Evolutionary conservation across 2,888 invertebrate genomes (phyloP), one percentile per base, ranked within the genome.

Genomic region (Yponomeuta sedellus): DNA sequence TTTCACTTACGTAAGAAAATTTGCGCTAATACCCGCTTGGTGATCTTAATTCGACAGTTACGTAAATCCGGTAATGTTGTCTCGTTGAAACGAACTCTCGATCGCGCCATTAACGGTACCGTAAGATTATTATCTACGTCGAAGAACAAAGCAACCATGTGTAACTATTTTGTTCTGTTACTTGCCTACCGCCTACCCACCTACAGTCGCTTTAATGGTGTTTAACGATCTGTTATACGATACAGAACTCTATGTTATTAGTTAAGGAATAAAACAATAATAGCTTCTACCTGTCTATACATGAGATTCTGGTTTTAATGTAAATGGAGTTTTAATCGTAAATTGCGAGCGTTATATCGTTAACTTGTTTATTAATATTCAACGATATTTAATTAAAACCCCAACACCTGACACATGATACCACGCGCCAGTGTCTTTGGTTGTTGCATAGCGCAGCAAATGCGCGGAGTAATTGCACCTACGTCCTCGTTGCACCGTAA

Each of bases 31-130:
- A 39, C 66, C 68, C 66, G 71, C 71, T 71, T 62, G 71, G 69
- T 71, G 72, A 73, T 73, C 71, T 67, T 71, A 72, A 71, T 70
- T 70, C 69, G 65, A 57, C 20, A 68, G 65, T 77, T 77, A 75
- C 70, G 72, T 77, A 76, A 78, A 71, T 25, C 66, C 34, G 58
- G 40, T 39, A 19, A 22, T 59, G 44, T 63, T 66, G 57, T 61
- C 62, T 62, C 56, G 20, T 58, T 64, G 11, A 64, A 64, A 22
- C 34, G 56, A 64, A 69, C 66, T 56, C 56, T 64, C 66, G 64
- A 57, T 66, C 63, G 58, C 61, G 52, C 59, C 61, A 65, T 67
- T 62, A 62, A 62, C 62, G 62, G 62, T 34, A 62, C 62, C 39
- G n/a, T 62, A 19, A 34, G 34, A 39, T 62, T 34, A 62, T 62